Evolutionary conservation across 2,113 vertebrate genomes (phyloP).

Genomic region (Thamnophis sirtalis): DNA sequence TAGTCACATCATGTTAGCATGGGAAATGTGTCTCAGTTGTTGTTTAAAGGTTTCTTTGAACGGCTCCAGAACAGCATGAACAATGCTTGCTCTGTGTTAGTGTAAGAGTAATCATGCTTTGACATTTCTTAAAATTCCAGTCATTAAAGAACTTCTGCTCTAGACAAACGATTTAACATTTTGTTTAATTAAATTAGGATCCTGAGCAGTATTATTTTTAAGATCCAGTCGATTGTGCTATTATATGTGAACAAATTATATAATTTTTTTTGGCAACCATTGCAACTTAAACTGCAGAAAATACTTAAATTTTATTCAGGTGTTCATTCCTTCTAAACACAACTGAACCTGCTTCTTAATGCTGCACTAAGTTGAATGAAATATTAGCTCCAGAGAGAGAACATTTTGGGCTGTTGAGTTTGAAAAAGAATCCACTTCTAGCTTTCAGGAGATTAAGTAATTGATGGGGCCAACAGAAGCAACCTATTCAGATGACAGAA

Average conservation of each 20-base stretch:
- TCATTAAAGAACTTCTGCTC: constrained; percentile 27
- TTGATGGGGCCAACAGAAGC: background rate
- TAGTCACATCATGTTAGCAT: constrained; percentile 40
- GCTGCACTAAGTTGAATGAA: background rate
- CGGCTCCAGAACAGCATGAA: constrained; percentile 37
- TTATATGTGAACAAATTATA: background rate
- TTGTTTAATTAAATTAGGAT: constrained; percentile 15
- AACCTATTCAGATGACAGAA: background rate
- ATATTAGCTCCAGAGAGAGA: background rate
- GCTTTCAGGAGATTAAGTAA: background rate
- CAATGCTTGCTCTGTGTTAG: constrained; percentile 42
- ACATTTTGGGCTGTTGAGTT: background rate
- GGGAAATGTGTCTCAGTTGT: constrained; percentile 42
- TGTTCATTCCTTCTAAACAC: background rate
- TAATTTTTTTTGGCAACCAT: background rate
- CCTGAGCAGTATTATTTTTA: background rate
- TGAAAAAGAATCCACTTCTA: background rate
- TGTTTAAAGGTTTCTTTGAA: constrained; percentile 52
- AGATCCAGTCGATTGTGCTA: background rate
- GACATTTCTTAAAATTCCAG: constrained; percentile 45
- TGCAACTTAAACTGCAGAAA: background rate
- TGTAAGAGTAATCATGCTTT: constrained; percentile 39
- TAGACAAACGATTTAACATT: constrained; percentile 16
- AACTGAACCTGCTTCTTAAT: background rate
- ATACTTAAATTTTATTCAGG: background rate